Conservation (phyloP, 2,113 vertebrate genomes). For the Chloropsis cyanopogon region DNA sequence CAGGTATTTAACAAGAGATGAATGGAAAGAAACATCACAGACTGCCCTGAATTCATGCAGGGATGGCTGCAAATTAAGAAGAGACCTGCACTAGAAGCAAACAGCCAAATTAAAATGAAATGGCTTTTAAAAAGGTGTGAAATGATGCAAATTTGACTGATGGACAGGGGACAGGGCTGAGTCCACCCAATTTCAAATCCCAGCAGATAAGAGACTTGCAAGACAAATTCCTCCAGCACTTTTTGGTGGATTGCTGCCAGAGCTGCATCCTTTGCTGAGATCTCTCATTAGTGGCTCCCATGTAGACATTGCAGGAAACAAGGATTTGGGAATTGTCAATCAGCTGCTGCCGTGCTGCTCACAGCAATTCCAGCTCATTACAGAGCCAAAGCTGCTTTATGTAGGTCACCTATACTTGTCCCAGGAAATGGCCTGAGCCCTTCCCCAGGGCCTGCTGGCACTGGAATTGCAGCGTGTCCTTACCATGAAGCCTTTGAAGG, state of each 20-base stretch:
- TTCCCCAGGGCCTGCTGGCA: not conserved
- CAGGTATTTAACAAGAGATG: not conserved
- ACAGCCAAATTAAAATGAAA: not conserved
- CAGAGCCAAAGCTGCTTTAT: not conserved
- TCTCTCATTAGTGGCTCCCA: not conserved
- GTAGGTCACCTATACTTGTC: not conserved
- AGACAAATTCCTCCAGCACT: not conserved
- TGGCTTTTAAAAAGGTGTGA: not conserved
- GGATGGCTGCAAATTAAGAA: not conserved
- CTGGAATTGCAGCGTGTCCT: not conserved
- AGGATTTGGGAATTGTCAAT: not conserved
- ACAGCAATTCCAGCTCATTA: not conserved
- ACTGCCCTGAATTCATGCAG: not conserved
- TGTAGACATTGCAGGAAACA: not conserved
- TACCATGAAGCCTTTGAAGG: conserved; percentile 83
- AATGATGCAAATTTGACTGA: not conserved
- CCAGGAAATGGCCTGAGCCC: not conserved
- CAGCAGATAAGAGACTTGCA: not conserved
- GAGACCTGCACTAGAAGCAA: not conserved
- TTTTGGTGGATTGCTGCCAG: not conserved
- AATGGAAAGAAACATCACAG: not conserved
- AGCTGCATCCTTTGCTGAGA: not conserved
- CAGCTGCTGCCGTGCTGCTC: not conserved
- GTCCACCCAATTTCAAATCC: not conserved
- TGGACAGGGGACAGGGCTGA: not conserved